Evolutionary conservation across 2,797 vertebrate species (phyloP).

Genomic region (Hypotaenidia philippensis): DNA sequence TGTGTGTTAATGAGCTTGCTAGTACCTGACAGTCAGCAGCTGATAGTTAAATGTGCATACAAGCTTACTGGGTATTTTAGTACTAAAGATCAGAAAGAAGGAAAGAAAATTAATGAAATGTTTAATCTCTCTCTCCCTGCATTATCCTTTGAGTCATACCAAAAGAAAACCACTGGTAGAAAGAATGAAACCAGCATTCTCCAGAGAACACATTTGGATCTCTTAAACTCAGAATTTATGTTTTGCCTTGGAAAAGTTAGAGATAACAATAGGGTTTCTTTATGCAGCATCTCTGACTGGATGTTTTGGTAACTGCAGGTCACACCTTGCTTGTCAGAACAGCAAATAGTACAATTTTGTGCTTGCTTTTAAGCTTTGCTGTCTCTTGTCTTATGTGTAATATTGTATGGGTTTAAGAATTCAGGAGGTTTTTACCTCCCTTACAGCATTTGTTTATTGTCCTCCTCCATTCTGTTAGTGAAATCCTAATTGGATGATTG

Average conservation of each 20-base stretch:
- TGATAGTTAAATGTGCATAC: not conserved
- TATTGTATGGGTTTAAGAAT: not conserved
- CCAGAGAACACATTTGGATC: not conserved
- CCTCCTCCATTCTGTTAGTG: not conserved
- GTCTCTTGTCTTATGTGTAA: not conserved
- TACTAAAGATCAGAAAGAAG: not conserved
- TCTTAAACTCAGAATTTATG: not conserved
- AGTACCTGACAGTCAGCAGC: not conserved
- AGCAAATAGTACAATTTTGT: not conserved
- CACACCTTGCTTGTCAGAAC: not conserved
- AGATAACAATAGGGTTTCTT: not conserved
- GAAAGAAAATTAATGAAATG: not conserved
- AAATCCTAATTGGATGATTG: not conserved
- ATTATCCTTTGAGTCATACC: not conserved
- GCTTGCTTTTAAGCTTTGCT: not conserved
- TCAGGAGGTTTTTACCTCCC: too few relatives aligned
- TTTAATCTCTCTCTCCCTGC: not conserved
- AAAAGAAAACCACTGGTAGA: too few relatives aligned
- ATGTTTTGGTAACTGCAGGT: not conserved
- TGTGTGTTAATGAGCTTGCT: not conserved
- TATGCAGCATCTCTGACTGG: not conserved
- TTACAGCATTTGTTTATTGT: not conserved
- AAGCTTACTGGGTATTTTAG: not conserved
- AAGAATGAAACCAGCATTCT: not conserved
- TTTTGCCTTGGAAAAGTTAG: not conserved